Percentiles rank a stretch among this genome's conserved stretches.
phyloP scores from a whole-genome alignment of 2,888 invertebrate species.

The Crocallis elinguaria region DNA sequence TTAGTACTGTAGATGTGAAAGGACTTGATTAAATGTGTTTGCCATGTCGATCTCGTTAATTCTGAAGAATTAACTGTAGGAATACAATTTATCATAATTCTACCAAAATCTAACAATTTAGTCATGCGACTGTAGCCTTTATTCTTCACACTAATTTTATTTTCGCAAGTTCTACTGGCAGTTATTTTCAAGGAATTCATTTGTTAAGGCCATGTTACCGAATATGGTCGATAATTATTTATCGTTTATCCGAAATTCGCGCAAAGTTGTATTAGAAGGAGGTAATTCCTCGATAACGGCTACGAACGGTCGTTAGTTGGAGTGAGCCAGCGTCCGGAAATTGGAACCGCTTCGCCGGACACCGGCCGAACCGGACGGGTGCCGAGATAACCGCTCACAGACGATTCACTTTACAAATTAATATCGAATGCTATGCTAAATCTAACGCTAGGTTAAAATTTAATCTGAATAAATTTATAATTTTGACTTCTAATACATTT shows the following conservation, averaged over 20 bases:
- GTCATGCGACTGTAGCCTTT: too few relatives aligned
- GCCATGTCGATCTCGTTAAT: too few relatives aligned
- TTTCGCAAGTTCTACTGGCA: too few relatives aligned
- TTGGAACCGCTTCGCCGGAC: constrained; percentile 61
- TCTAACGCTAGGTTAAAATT: not conserved
- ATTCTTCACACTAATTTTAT: too few relatives aligned
- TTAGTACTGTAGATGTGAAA: too few relatives aligned
- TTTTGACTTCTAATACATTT: too few relatives aligned
- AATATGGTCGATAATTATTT: constrained; percentile 5
- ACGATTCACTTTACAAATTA: constrained; percentile 32
- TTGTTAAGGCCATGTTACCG: not conserved
- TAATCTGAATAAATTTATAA: too few relatives aligned
- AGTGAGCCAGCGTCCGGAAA: constrained; percentile 59
- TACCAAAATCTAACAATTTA: too few relatives aligned
- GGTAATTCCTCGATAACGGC: constrained; percentile 19
- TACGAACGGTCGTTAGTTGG: constrained; percentile 32
- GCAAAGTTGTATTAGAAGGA: constrained; percentile 15
- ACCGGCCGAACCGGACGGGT: constrained; percentile 44
- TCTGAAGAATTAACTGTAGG: too few relatives aligned
- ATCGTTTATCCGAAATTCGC: constrained; percentile 5
- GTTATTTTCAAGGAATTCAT: not conserved
- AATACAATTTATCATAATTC: too few relatives aligned
- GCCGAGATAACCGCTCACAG: constrained; percentile 38
- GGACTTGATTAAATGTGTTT: too few relatives aligned
- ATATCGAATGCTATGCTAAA: constrained; percentile 38